phyloP scores from a whole-genome alignment of 2,888 invertebrate species.

The Synanthedon formicaeformis region DNA sequence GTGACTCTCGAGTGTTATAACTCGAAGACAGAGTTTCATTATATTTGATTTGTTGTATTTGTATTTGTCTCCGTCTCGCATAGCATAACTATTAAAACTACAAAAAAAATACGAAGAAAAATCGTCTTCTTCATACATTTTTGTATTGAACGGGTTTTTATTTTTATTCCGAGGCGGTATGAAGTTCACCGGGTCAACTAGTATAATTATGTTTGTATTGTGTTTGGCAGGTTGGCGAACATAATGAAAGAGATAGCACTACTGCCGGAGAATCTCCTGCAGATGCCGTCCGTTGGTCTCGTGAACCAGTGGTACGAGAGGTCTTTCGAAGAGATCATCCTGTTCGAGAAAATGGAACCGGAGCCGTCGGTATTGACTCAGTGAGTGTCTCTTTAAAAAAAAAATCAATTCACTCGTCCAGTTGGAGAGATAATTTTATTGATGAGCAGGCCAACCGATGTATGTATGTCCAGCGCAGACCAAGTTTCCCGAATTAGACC shows the following conservation, averaged over 20 bases:
- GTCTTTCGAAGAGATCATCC: conserved; percentile 95
- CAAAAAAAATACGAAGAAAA: background rate
- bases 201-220: background rate
- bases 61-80: too few relatives aligned
- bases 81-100: too few relatives aligned
- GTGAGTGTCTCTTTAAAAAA: background rate
- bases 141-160: too few relatives aligned
- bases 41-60: too few relatives aligned
- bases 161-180: background rate
- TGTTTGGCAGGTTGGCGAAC: conserved; percentile 80
- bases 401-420: background rate
- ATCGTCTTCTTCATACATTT: background rate
- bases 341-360: conserved; percentile 88
- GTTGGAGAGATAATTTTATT: background rate
- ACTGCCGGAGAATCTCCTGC: conserved; percentile 90
- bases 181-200: too few relatives aligned
- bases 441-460: too few relatives aligned
- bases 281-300: conserved; percentile 92
- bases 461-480: too few relatives aligned
- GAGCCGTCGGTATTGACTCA: conserved; percentile 58
- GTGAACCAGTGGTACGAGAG: conserved; percentile 95
- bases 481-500: too few relatives aligned
- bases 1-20: too few relatives aligned
- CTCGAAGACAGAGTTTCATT: too few relatives aligned
- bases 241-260: conserved; percentile 99